phyloP scores from a whole-genome alignment of 1,140 invertebrate species.

The Drosophila kurseongensis region DNA sequence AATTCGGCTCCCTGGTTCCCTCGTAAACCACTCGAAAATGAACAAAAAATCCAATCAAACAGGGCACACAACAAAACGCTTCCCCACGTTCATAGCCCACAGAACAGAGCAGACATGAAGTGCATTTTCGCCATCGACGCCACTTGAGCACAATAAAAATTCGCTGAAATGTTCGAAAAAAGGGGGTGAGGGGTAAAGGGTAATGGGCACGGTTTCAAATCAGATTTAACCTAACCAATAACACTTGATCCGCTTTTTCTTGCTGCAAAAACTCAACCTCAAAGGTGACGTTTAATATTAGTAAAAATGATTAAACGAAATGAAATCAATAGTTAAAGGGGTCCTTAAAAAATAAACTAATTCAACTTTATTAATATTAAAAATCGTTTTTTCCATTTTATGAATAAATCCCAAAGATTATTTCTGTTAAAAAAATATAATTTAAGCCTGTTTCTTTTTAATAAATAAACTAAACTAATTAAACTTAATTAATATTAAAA shows the following conservation, averaged over 20 bases:
- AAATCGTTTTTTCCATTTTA: no score
- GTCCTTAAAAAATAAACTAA: no score
- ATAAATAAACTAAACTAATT: no score
- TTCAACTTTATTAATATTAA: no score
- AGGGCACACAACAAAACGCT: conserved; percentile 48
- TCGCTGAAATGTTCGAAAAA: conserved; percentile 30
- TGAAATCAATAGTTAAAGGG: no score
- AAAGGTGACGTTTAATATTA: no score
- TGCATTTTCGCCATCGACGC: conserved; percentile 19
- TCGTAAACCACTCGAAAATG: conserved; percentile 28
- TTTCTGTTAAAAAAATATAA: no score
- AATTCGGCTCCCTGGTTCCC: conserved; percentile 12
- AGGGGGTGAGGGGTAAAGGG: background rate
- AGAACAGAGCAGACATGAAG: conserved; percentile 23
- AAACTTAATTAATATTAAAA: no score
- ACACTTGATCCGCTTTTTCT: background rate
- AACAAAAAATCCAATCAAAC: conserved; percentile 59
- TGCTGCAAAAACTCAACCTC: background rate
- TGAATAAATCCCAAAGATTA: no score
- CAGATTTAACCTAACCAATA: background rate
- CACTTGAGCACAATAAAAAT: conserved; percentile 63
- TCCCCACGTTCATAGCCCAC: conserved; percentile 17
- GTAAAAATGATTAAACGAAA: no score
- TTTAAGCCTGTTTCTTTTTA: no score
- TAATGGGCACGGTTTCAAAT: background rate